phyloP scores from a whole-genome alignment of 2,113 vertebrate genomes.

The Tinamus guttatus region DNA sequence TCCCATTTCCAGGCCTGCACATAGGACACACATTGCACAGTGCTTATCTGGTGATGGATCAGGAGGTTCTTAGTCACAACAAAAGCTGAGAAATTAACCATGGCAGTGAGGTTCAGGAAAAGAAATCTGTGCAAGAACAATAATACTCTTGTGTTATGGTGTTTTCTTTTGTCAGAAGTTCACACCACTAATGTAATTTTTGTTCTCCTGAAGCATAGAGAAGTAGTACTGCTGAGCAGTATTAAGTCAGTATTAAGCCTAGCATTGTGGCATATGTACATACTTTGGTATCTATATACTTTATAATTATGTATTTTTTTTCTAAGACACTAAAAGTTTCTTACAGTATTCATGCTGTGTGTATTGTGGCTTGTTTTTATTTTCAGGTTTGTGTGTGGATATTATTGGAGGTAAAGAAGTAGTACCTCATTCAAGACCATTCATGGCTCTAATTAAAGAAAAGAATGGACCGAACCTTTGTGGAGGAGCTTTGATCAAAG shows the following conservation, averaged over 20 bases:
- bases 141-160: neutral
- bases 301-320: too few species aligned
- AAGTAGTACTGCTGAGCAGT: neutral
- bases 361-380: neutral
- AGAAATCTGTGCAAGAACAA: neutral
- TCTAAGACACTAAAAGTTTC: too few species aligned
- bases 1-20: neutral
- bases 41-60: neutral
- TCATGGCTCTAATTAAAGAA: conserved; percentile 61
- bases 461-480: accelerated
- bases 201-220: neutral
- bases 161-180: neutral
- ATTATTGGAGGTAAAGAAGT: conserved; percentile 77
- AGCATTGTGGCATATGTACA: neutral
- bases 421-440: conserved; percentile 75
- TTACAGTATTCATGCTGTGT: neutral
- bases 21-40: neutral
- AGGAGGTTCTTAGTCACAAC: neutral
- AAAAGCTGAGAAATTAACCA: neutral
- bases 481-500: conserved; percentile 75
- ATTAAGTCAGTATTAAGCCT: neutral
- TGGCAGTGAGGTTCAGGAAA: neutral
- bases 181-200: neutral
- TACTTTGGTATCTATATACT: neutral
- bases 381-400: conserved; percentile 63